Conservation (phyloP, 2,113 vertebrate genomes). For the Barnardius zonarius region DNA sequence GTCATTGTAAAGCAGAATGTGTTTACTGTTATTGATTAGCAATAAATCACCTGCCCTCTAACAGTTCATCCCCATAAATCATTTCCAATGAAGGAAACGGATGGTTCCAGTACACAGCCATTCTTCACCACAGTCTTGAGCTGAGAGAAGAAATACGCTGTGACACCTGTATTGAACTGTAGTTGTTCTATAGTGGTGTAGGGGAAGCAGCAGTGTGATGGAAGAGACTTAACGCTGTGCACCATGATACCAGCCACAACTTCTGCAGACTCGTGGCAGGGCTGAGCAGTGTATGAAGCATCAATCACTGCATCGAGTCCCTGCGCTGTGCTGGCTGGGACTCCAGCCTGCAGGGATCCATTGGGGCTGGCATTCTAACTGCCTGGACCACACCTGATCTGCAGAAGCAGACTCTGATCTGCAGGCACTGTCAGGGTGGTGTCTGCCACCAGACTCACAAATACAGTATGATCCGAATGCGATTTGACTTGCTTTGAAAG, state of each 20-base stretch:
- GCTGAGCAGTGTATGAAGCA: not conserved
- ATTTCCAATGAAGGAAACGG: constrained; percentile 9
- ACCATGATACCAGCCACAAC: accelerated
- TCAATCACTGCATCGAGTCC: not conserved
- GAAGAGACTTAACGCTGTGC: accelerated
- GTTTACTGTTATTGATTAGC: constrained; percentile 64
- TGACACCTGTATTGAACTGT: not conserved
- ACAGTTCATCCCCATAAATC: constrained; percentile 62
- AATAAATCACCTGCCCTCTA: constrained; percentile 64
- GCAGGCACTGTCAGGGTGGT: not conserved
- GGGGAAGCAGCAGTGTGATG: not conserved
- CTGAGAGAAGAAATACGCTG: not conserved
- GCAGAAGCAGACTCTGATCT: not conserved
- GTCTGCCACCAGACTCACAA: not conserved
- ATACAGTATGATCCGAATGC: not conserved
- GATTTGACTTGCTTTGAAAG: not conserved
- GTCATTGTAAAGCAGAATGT: constrained; percentile 51
- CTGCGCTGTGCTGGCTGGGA: accelerated
- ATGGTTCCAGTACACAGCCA: not conserved
- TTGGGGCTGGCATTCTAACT: accelerated
- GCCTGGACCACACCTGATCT: not conserved
- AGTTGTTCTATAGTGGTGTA: accelerated
- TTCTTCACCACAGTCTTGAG: not conserved
- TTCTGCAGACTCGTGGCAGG: accelerated
- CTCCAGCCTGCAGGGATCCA: not conserved